Percentiles rank a stretch among this genome's conserved stretches.
Conservation (phyloP, 1,140 invertebrate species). For the Bombyx mandarina region DNA sequence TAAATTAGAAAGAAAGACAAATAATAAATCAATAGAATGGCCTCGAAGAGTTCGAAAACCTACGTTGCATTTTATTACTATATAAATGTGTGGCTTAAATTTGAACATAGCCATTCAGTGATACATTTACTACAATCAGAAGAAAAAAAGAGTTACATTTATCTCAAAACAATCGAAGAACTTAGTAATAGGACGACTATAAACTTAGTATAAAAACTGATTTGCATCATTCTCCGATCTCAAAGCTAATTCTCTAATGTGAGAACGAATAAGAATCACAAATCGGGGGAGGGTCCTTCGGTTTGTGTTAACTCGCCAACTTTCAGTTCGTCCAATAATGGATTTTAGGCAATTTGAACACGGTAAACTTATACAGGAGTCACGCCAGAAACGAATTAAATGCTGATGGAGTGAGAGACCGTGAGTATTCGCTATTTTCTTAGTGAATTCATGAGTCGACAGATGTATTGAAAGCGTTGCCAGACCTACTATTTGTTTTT, state of each 20-base stretch:
- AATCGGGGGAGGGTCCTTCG: slow-evolving; percentile 10
- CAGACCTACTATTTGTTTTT: no score
- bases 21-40: no score
- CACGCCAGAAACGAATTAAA: slow-evolving; percentile 19
- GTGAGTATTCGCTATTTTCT: slow-evolving; percentile 9
- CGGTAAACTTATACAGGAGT: slow-evolving; percentile 18
- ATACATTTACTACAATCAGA: no score
- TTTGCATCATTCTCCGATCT: slow-evolving; percentile 9
- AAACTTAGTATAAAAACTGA: no score
- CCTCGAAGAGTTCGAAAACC: no score
- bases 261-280: slow-evolving; percentile 21
- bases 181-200: no score
- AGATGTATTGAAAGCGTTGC: slow-evolving; percentile 3
- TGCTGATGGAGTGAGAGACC: slow-evolving; percentile 14
- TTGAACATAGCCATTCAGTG: no score
- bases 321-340: slow-evolving; percentile 20
- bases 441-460: slow-evolving; percentile 11
- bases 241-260: slow-evolving; percentile 17
- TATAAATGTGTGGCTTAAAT: no score
- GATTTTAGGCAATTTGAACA: slow-evolving; percentile 9
- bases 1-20: no score
- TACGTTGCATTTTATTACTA: no score
- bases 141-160: no score
- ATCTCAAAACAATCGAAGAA: no score
- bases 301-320: slow-evolving; percentile 16